These are phyloP conservation scores for Daboia siamensis DNA, from an alignment of 2,113 vertebrate genomes.

Conservation along the genomic window DNA sequence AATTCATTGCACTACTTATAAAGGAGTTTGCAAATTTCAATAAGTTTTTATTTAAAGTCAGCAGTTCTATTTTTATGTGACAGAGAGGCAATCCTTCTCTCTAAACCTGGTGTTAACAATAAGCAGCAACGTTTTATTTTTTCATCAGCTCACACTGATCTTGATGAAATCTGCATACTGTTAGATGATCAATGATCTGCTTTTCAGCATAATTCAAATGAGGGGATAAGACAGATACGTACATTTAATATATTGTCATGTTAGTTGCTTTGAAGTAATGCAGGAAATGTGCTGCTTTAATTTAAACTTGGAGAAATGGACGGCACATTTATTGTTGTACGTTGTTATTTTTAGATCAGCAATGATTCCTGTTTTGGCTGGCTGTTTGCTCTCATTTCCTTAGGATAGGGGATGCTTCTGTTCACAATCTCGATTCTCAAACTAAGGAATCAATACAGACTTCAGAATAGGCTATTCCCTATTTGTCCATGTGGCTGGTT, in stretches of 20 bases:
- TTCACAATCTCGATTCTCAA: background rate
- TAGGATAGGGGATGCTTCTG: background rate
- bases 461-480: background rate
- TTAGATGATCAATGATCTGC: constrained; percentile 22
- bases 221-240: constrained; percentile 5
- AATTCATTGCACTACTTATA: background rate
- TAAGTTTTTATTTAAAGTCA: background rate
- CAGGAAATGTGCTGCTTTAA: background rate
- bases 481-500: background rate
- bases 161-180: constrained; percentile 20
- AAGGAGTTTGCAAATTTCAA: background rate
- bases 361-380: background rate
- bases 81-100: background rate
- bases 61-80: background rate
- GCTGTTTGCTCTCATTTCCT: background rate
- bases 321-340: background rate
- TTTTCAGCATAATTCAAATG: constrained; percentile 38
- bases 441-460: background rate
- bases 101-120: constrained; percentile 11
- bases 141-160: constrained; percentile 2
- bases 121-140: constrained; percentile 10
- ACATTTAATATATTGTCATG: background rate
- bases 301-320: background rate
- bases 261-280: background rate
- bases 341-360: background rate